Evolutionary conservation across 2,888 invertebrate species (phyloP), one percentile per base, ranked within the genome.

Genomic region (Apoda limacodes): DNA sequence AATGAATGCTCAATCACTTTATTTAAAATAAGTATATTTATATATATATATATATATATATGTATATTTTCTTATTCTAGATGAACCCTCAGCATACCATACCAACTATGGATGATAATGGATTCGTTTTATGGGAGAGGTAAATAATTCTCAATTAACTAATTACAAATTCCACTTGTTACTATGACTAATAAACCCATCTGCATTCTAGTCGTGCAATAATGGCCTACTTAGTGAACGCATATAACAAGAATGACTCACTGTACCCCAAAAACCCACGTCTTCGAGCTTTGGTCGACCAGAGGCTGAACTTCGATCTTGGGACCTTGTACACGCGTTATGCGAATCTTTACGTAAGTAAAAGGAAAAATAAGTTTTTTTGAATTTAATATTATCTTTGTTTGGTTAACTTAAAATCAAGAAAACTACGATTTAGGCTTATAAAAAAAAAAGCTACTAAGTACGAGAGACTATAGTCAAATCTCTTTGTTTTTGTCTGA

Each of bases 11-110:
- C n/a, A n/a, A n/a, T n/a, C n/a, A n/a, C n/a, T n/a, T n/a, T n/a
- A n/a, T n/a, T n/a, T n/a, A n/a, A n/a, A n/a, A n/a, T n/a, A n/a
- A n/a, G n/a, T n/a, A n/a, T n/a, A n/a, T n/a, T n/a, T n/a, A n/a
- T n/a, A n/a, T n/a, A n/a, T n/a, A n/a, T n/a, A n/a, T n/a, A n/a
- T 19, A 26, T 29, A 38, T 39, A 46, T 38, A 29, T 13, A 30
- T 38, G 14, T 33, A 25, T 27, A 28, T 30, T 33, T 23, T 21
- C 7, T 28, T 33, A 35, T 76, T 69, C 28, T 56, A 88, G 88
- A 80, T 88, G 62, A 88, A 88, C 59, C 88, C 88, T 2, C 85
- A 88, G 55, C 89, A 90, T 47, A 86, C 86, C 1, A 70, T 90
- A 34, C 90, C 90, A 2, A 88, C 88, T 1, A 80, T 91, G 51